Base-by-base conservation (phyloP, 2,113 vertebrate genomes). In the Catharus fuscescens region DNA sequence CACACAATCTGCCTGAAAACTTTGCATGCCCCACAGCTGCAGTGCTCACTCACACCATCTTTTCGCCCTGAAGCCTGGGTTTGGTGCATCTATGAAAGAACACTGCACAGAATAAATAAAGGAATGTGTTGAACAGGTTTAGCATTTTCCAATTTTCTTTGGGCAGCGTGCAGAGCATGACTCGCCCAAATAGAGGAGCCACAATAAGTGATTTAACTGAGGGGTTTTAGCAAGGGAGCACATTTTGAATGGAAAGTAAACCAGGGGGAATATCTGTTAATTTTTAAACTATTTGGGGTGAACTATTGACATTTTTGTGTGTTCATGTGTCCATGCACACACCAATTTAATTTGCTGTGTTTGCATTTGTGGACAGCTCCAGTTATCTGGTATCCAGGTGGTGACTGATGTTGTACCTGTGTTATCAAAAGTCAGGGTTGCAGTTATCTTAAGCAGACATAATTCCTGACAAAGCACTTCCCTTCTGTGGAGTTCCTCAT, bases 381-480 rank as follows among this genome's bases (percentile, higher is more conserved):
- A 62, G 16, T 64, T 71, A 87, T 42, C 80, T 78, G 15, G 38
- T 59, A 20, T 64, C 64, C 53, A 71, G 48, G 57, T 57, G 67
- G 19, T 14, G 64, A 66, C 24, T 44, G 87, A 47, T 5, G 0
- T 8, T 54, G 44, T 64, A 38, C 29, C 60, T 18, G 13, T 23
- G 48, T 45, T 93, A 64, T 79, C 78, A 59, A 28, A 84, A 74
- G 69, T 64, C 66, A 72, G 31, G 6, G 8, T 23, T 71, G 81
- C 40, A 67, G 31, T 28, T 88, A 32, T 40, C 61, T 90, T 28
- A 60, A 66, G 65, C 23, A 71, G 64, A 67, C 19, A 1, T 24
- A 47, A 64, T 85, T 85, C 70, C 78, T 88, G 79, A 67, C 38
- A 79, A 92, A 85, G 26, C 32, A 38, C 28, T 73, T 67, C 70